phyloP scores from a whole-genome alignment of 2,113 vertebrate genomes.

The Pampusana beccarii region DNA sequence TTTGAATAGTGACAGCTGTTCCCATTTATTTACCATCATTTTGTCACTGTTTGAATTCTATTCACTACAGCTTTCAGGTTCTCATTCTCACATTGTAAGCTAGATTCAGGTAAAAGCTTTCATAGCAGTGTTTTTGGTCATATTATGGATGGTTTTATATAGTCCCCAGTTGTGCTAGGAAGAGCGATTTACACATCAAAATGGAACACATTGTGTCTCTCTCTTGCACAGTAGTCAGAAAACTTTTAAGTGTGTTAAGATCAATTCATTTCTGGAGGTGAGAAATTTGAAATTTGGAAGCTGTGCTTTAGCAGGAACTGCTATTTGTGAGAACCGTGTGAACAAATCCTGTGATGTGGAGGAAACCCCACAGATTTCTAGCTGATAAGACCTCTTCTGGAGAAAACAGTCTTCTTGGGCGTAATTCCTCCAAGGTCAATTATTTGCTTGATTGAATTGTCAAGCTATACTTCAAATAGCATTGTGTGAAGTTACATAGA shows the following conservation, averaged over 20 bases:
- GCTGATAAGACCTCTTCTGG: neutral
- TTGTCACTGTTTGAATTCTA: constrained; percentile 8
- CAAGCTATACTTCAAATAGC: neutral
- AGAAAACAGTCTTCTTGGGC: neutral
- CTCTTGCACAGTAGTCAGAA: neutral
- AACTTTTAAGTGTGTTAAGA: neutral
- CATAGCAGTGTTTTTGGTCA: neutral
- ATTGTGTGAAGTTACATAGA: neutral
- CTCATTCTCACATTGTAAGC: neutral
- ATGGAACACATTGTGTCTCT: neutral
- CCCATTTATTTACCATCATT: constrained; percentile 24
- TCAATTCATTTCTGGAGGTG: neutral
- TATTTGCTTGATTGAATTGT: neutral
- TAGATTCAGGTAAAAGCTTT: neutral
- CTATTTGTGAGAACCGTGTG: neutral
- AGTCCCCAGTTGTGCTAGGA: neutral
- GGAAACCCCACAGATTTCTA: neutral
- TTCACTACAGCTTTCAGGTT: constrained; percentile 2
- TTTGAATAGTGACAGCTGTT: constrained; percentile 48
- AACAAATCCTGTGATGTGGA: neutral
- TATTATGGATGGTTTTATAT: neutral
- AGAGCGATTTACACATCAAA: neutral
- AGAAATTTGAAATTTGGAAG: neutral
- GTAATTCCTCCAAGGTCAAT: neutral
- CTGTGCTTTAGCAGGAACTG: neutral